Evolutionary conservation across 92 coral and sea anemone species (phyloP), one percentile per base, ranked within the genome.

Genomic region (Epizoanthus stellaris): DNA sequence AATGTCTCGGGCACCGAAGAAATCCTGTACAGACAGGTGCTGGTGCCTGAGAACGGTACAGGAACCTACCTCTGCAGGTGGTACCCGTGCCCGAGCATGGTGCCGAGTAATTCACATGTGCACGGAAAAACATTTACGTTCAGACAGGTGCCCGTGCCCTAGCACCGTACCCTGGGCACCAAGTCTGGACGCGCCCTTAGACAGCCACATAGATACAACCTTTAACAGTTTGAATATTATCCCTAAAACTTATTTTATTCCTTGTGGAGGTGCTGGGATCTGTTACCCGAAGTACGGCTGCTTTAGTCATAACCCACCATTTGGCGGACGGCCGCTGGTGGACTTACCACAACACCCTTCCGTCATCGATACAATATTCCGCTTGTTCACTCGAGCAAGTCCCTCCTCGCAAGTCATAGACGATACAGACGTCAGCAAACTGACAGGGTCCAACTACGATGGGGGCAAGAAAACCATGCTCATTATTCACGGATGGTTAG

Each of bases 221-320:
- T 4, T 67, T n/a, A 13, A 45, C 43, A 38, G 47, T 38, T 68
- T 38, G 9, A 4, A 19, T 34, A 76, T 42, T 4, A 13, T 11
- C 10, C 30, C 6, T 17, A 1, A 67, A 17, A 5, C 3, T n/a
- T 30, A 42, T 19, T 34, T 75, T 20, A 1, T 64, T 56, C 2
- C 42, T 2, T 38, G 16, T 6, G 21, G 17, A 86, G 93, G 82
- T 53, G 77, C 63, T 23, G 93, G 93, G 13, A 82, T 91, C 67
- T 91, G 93, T 61, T 93, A 91, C 76, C 91, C 82, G 14, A 89
- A 84, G 64, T 93, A 93, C 82, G 94, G 97, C 15, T 89, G 94
- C 40, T 93, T 93, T 73, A 45, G 75, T 54, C 52, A 86, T 68
- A 73, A 86, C 34, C 90, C 92, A 0, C 89, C 95, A 5, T 92